Percentiles rank a stretch among this genome's conserved stretches.
Conservation (phyloP, 2,888 invertebrate species). For the Drosophila pseudotalamancana region DNA sequence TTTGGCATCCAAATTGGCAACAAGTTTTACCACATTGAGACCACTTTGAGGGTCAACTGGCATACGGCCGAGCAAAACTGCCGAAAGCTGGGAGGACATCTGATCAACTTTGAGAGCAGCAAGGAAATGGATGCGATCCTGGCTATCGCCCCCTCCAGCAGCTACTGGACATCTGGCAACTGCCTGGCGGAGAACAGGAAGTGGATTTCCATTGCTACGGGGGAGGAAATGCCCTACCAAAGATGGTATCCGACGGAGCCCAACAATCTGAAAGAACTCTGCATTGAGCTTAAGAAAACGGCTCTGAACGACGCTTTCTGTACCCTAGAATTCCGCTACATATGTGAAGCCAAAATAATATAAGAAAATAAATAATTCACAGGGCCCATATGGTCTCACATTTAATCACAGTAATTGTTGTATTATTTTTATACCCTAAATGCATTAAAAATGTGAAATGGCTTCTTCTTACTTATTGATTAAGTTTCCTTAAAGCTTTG, state of each 20-base stretch:
- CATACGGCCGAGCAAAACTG: constrained; percentile 23
- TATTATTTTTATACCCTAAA: no score
- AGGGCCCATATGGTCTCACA: no score
- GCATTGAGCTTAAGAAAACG: background rate
- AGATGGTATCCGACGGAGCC: constrained; percentile 21
- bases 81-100: constrained; percentile 35
- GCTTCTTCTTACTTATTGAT: no score
- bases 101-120: constrained; percentile 31
- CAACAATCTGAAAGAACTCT: background rate
- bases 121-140: constrained; percentile 23
- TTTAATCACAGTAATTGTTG: no score
- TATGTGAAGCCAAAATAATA: constrained; percentile 1
- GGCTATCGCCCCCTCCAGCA: background rate
- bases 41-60: constrained; percentile 7
- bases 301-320: constrained; percentile 1
- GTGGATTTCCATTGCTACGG: constrained; percentile 16
- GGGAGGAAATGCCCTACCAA: constrained; percentile 3
- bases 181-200: constrained; percentile 1
- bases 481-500: no score
- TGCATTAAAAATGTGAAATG: no score
- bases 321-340: background rate
- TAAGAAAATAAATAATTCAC: no score
- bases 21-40: constrained; percentile 26
- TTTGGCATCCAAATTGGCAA: constrained; percentile 37
- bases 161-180: constrained; percentile 34